phyloP scores from a whole-genome alignment of 2,113 vertebrate genomes.

The Ailuropoda melanoleuca region DNA sequence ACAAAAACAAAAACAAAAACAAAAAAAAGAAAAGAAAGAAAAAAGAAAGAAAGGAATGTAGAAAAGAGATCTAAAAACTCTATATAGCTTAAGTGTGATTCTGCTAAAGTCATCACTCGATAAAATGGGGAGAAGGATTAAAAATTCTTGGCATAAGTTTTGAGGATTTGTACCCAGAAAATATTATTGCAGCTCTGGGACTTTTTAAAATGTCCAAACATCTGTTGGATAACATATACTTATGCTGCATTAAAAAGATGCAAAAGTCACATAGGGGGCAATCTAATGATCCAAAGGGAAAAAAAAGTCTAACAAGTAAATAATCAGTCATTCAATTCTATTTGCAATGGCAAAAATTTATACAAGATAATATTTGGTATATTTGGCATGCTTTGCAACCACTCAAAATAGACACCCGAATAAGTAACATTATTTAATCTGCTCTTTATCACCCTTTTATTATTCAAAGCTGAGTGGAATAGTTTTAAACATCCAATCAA shows the following conservation, averaged over 20 bases:
- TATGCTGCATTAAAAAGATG: background rate
- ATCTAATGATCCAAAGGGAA: background rate
- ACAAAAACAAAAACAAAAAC: background rate
- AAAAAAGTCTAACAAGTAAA: background rate
- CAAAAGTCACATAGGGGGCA: background rate
- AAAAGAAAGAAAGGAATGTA: background rate
- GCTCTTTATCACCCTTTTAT: background rate
- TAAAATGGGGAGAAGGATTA: background rate
- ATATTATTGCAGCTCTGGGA: background rate
- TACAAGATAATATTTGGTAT: background rate
- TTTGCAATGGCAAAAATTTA: background rate
- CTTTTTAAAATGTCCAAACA: background rate
- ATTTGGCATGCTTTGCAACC: background rate
- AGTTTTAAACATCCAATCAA: background rate
- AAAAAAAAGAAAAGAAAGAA: background rate
- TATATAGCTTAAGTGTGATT: background rate
- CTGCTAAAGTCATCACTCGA: background rate
- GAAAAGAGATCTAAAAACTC: background rate
- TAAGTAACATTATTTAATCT: background rate
- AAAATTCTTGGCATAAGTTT: background rate
- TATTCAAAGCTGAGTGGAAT: background rate
- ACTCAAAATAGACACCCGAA: background rate
- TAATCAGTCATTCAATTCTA: background rate
- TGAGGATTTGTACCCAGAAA: constrained; percentile 16
- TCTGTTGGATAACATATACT: background rate